Percentiles rank a stretch among this genome's conserved stretches.
Conservation (phyloP, 2,797 vertebrate species). For the Paratrypauchen microcephalus region DNA sequence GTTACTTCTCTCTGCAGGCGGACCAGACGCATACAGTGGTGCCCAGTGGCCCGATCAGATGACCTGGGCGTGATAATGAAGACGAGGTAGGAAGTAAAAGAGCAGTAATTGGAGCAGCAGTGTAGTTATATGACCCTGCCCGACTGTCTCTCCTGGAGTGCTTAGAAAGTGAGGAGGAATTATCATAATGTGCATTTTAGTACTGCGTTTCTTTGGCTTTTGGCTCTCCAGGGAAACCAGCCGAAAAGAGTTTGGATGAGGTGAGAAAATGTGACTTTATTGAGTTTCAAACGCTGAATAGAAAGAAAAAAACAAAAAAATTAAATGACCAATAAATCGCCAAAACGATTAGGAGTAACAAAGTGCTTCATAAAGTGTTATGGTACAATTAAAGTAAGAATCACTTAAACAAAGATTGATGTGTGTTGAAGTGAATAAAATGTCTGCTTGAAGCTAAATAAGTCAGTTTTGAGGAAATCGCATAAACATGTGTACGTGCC, state of each 20-base stretch:
- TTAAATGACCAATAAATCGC: conserved; percentile 18
- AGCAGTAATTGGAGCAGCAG: conserved; percentile 41
- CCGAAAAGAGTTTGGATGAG: conserved; percentile 1
- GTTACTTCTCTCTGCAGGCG: conserved; percentile 7
- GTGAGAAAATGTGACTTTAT: conserved; percentile 20
- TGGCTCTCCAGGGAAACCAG: neutral
- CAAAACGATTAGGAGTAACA: conserved; percentile 10
- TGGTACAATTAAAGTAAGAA: neutral
- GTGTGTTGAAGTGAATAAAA: neutral
- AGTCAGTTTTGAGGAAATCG: neutral
- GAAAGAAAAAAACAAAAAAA: neutral
- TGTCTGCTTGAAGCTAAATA: neutral
- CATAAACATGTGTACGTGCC: neutral
- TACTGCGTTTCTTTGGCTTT: neutral
- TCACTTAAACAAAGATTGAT: neutral
- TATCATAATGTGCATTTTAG: neutral
- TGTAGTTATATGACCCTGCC: conserved; percentile 40
- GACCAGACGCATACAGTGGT: conserved; percentile 1
- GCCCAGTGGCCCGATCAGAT: conserved; percentile 27
- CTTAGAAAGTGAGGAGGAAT: conserved; percentile 46
- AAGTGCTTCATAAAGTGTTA: conserved; percentile 4
- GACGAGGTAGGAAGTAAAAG: conserved; percentile 41
- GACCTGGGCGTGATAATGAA: conserved; percentile 27
- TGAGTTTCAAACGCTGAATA: conserved; percentile 11
- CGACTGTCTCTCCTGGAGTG: conserved; percentile 18